phyloP scores from a whole-genome alignment of 2,888 invertebrate species.

The Stenoptilia bipunctidactyla region DNA sequence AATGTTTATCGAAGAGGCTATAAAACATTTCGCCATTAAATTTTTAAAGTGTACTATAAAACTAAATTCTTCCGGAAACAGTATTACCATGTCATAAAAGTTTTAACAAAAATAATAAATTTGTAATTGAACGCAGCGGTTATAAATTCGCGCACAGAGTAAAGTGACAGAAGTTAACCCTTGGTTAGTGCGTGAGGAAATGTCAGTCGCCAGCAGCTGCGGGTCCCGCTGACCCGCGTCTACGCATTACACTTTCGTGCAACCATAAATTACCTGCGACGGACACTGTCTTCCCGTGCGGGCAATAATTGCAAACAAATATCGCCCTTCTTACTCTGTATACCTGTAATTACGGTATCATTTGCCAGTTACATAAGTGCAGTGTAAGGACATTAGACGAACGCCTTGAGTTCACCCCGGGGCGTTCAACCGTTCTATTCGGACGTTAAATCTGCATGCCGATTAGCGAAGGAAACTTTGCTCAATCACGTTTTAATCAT shows the following conservation, averaged over 20 bases:
- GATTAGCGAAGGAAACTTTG: too few relatives aligned
- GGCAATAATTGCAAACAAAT: slow-evolving; percentile 54
- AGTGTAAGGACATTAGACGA: slow-evolving; percentile 28
- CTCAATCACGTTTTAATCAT: too few relatives aligned
- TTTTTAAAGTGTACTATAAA: background rate
- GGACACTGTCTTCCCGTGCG: slow-evolving; percentile 42
- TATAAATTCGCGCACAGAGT: slow-evolving; percentile 3
- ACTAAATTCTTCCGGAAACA: background rate
- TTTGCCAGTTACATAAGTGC: slow-evolving; percentile 28
- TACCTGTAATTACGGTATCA: slow-evolving; percentile 38
- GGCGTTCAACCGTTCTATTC: slow-evolving; percentile 7
- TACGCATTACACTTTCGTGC: slow-evolving; percentile 18
- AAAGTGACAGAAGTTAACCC: slow-evolving; percentile 27
- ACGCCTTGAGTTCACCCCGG: slow-evolving; percentile 4
- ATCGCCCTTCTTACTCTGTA: slow-evolving; percentile 41
- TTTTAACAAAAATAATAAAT: too few relatives aligned
- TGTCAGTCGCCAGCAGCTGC: slow-evolving; percentile 46
- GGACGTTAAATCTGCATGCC: background rate
- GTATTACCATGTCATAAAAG: too few relatives aligned
- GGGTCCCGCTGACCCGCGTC: slow-evolving; percentile 23
- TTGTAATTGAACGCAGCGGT: background rate
- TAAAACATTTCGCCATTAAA: too few relatives aligned
- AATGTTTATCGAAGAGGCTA: too few relatives aligned
- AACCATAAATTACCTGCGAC: slow-evolving; percentile 48
- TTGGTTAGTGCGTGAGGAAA: slow-evolving; percentile 32